These are phyloP conservation scores for Trichomycterus rosablanca DNA, from an alignment of 2,113 vertebrate species.

Conservation along the genomic window DNA sequence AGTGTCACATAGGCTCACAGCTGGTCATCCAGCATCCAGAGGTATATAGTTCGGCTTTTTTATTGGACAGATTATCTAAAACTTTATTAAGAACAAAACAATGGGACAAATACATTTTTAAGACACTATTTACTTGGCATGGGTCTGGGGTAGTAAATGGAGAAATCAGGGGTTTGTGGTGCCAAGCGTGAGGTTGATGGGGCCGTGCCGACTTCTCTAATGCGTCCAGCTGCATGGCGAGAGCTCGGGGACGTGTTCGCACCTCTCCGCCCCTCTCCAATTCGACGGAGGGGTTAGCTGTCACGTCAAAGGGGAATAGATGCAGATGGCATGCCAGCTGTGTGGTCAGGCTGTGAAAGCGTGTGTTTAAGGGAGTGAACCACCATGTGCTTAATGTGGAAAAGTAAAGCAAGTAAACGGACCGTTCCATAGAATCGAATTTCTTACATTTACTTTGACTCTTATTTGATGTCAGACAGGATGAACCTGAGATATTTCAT, in stretches of 20 bases:
- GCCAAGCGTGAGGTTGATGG: slow-evolving; percentile 4
- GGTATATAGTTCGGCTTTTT: no score
- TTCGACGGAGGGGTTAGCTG: slow-evolving; percentile 64
- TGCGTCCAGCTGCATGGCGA: slow-evolving; percentile 64
- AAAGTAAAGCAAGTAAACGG: slow-evolving; percentile 15
- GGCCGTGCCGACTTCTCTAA: slow-evolving; percentile 35
- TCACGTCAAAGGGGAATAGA: slow-evolving; percentile 60
- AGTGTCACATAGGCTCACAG: no score
- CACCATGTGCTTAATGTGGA: no score
- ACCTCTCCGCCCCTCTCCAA: slow-evolving; percentile 52
- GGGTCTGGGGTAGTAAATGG: slow-evolving; percentile 4
- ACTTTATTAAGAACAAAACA: no score
- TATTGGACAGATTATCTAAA: no score
- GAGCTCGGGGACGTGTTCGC: slow-evolving; percentile 64
- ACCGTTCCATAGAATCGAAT: no score
- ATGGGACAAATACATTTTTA: no score
- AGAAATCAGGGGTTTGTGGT: slow-evolving; percentile 1
- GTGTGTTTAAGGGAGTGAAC: slow-evolving; percentile 46
- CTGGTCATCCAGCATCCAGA: no score
- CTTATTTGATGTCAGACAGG: no score
- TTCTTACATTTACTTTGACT: no score
- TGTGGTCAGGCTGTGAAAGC: slow-evolving; percentile 58
- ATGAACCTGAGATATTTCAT: no score
- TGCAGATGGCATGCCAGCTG: slow-evolving; percentile 73
- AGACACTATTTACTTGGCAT: no score